Evolutionary conservation across 2,797 vertebrate genomes (phyloP).

Genomic region (Phoeniculus purpureus): DNA sequence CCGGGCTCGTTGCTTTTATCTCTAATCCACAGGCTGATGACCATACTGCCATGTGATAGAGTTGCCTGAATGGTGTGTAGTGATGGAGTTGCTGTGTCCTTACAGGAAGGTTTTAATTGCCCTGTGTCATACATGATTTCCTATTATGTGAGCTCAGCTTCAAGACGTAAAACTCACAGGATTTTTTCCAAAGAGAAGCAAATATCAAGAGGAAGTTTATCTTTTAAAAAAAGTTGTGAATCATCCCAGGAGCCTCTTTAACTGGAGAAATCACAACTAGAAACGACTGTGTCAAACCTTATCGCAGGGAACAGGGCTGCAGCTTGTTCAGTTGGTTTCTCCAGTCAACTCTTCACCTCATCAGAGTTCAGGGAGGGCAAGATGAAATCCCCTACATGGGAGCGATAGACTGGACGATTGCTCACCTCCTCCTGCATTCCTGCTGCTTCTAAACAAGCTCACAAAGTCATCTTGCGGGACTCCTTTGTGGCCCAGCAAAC

Average conservation of each 20-base stretch:
- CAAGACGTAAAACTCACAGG: neutral
- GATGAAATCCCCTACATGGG: neutral
- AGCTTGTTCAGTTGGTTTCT: neutral
- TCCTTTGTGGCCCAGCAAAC: neutral
- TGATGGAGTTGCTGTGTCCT: neutral
- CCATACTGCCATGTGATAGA: neutral
- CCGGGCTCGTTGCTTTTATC: neutral
- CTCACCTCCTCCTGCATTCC: neutral
- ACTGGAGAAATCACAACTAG: neutral
- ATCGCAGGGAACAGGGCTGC: neutral
- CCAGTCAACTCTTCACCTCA: neutral
- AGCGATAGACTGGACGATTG: neutral
- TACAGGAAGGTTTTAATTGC: neutral
- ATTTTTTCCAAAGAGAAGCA: neutral
- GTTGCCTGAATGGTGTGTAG: neutral
- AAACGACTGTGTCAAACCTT: neutral
- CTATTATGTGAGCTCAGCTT: neutral
- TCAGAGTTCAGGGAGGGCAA: neutral
- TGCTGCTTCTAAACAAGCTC: neutral
- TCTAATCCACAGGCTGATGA: neutral
- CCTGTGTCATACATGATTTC: neutral
- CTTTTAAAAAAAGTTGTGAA: neutral
- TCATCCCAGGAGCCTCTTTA: neutral
- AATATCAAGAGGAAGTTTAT: neutral
- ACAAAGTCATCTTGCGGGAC: neutral